Conservation (phyloP, 2,113 vertebrate genomes). For the Marcusenius ussheri region DNA sequence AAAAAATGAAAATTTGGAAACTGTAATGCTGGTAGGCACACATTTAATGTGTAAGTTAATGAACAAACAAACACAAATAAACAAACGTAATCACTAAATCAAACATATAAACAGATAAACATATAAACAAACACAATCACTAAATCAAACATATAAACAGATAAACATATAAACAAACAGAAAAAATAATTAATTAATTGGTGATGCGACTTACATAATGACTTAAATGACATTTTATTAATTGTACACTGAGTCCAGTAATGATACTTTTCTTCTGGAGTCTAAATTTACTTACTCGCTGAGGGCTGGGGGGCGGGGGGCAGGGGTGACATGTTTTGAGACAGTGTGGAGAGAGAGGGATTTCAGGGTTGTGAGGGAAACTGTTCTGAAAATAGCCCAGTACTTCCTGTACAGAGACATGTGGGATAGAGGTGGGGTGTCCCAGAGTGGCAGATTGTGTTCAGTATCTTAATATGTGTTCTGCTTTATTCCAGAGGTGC, state of each 20-base stretch:
- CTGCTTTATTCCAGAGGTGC: neutral
- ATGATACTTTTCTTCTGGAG: neutral
- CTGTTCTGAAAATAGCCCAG: constrained; percentile 21
- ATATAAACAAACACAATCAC: too few relatives aligned
- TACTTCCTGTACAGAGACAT: constrained; percentile 27
- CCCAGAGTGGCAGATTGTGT: neutral
- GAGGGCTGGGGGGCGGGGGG: neutral
- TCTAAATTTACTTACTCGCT: neutral
- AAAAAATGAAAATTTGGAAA: neutral
- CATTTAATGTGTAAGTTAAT: neutral
- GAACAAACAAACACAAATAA: neutral
- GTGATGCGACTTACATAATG: neutral
- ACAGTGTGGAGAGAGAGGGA: neutral
- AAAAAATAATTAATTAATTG: neutral
- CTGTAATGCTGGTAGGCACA: neutral
- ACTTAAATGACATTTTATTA: neutral
- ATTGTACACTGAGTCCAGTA: neutral
- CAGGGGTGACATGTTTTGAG: neutral
- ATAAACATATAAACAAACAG: too few relatives aligned
- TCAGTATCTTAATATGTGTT: neutral
- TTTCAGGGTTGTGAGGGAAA: neutral
- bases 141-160: too few relatives aligned
- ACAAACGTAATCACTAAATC: neutral
- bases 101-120: neutral
- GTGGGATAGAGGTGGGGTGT: neutral